Evolutionary conservation across 2,888 invertebrate genomes (phyloP), one percentile per base, ranked within the genome.

Genomic region (Pseudeuparius sepicola): DNA sequence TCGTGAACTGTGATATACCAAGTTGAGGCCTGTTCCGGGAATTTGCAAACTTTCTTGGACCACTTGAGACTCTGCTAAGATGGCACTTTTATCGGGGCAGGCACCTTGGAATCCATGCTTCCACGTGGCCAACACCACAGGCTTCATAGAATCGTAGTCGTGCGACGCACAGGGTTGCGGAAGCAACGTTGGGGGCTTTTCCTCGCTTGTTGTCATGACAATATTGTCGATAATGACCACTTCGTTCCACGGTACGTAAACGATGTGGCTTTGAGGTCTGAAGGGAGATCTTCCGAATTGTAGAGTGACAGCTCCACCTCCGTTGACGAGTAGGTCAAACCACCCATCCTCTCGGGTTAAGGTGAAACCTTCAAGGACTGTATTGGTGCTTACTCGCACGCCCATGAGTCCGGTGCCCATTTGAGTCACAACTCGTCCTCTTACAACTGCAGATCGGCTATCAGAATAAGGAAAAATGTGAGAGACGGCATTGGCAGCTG

Each of bases 301-400:
- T 31, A 98, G 66, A 0, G 88, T 92, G 2, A 98, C 89, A 1
- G 93, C 90, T 0, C 94, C 94, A 1, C 97, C 98, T n/a, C 98
- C 98, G 63, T 99, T 98, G 10, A 98, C 96, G 56, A 98, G 73
- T 31, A 99, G 73, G 66, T 99, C 98, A 67, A 98, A 99, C 88
- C 88, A 89, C 31, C 90, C 90, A 52, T 89, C 89, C 47, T 88
- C 87, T 39, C 89, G 70, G 3, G 92, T 90, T 38, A 92, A 64
- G 0, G 97, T 97, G 65, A 93, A 94, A 9, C 97, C 97, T 68
- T 93, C 94, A 29, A 89, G 70, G n/a, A 92, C 84, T 3, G 87
- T 87, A 36, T 85, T 85, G 25, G 96, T 93, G 43, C 88, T 87
- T 3, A 99, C 94, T 45, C 96, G 74, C 5, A 96, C 94, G 17